Percentiles rank a stretch among this genome's conserved stretches.
Evolutionary conservation across 2,113 vertebrate species (phyloP).

Genomic region (Sapayoa aenigma): DNA sequence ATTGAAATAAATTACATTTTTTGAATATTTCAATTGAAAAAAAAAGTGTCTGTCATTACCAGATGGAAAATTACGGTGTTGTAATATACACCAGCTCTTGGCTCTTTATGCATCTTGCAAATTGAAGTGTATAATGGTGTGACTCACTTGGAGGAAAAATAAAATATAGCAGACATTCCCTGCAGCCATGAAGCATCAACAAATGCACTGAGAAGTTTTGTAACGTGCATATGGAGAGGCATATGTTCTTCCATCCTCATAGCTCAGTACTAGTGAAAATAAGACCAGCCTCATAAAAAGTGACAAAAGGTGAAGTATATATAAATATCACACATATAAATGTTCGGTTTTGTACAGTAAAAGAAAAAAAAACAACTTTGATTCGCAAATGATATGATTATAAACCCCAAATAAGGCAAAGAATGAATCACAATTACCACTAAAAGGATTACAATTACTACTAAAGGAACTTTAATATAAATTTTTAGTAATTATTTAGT

Average conservation of each 20-base stretch:
- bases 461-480: background rate
- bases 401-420: background rate
- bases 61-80: conserved; percentile 74
- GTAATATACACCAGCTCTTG: conserved; percentile 70
- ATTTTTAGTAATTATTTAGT: background rate
- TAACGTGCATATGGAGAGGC: conserved; percentile 77
- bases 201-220: conserved; percentile 72
- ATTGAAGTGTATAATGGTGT: conserved; percentile 79
- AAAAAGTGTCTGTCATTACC: conserved; percentile 61
- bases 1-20: conserved; percentile 55
- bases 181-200: conserved; percentile 72
- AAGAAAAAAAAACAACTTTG: background rate
- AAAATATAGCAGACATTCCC: conserved; percentile 78
- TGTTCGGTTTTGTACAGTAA: conserved; percentile 51
- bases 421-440: background rate
- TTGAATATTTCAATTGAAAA: conserved; percentile 67
- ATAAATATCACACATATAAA: conserved; percentile 65
- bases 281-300: conserved; percentile 72
- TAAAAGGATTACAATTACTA: background rate
- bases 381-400: background rate
- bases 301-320: conserved; percentile 70
- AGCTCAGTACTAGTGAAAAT: conserved; percentile 70
- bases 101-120: conserved; percentile 70
- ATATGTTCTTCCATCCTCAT: conserved; percentile 77
- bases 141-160: conserved; percentile 77